Base-by-base conservation (phyloP, 2,888 invertebrate species). In the Piscicola geometra region DNA sequence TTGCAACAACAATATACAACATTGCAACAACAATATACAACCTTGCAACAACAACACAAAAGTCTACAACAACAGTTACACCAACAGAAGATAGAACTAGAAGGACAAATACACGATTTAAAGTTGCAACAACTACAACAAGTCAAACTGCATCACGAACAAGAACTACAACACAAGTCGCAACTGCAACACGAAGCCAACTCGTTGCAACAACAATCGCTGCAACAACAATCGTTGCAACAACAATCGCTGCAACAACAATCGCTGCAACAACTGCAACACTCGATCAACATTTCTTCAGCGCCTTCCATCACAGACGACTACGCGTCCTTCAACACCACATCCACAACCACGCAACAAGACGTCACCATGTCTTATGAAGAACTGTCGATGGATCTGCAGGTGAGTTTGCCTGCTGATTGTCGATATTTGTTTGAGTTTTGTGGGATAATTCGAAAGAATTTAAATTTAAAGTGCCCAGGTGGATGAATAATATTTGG, bases 1-100 rank as follows among this genome's bases (percentile, higher is more conserved):
- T 76, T 80, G 3, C 73, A 80, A 3, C 76, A 80, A 74, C 80
- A 80, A 50, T 71, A 82, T 76, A 80, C 82, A 73, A 79, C 81
- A 60, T 76, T 80, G 64, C 81, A 82, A 76, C 80, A 80, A 74
- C 80, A n/a, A n/a, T n/a, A n/a, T n/a, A n/a, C n/a, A n/a, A n/a
- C n/a, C n/a, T 81, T 82, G 75, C 80, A 82, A 75, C 79, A 81
- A 70, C 81, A 83, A 77, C 72, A 82, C 9, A 25, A 69, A 69
- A 15, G 5, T 15, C 15, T 30, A 9, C 21, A 69, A 30, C 35
- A 32, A 32, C 69, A 33, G 69, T 32, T 80, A 64, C 81, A 82
- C 77, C 80, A 80, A 74, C 80, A 80, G 18, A 81, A 83, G 72
- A 79, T 81, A 12, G 81, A 81, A 76, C 77, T 78, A 5, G 75